Evolutionary conservation across 2,888 invertebrate species (phyloP), one percentile per base, ranked within the genome.

Genomic region (Gonocerus acuteangulatus): DNA sequence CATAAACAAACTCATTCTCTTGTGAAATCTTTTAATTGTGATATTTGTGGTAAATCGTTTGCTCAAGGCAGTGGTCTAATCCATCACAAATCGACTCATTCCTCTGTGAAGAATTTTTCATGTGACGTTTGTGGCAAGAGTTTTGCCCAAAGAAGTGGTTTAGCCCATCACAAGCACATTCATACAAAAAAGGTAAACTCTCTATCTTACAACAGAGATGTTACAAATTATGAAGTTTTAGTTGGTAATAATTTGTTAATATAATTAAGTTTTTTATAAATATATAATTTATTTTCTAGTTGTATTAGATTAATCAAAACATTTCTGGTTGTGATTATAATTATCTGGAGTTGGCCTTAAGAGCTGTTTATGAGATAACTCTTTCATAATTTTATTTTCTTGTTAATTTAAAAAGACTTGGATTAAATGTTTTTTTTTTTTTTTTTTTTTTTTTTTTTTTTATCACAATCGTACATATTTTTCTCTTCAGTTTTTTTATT

Each of bases 1-100:
- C 62, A 62, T 23, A 62, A 62, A 23, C 62, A 62, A 27, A 62
- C 62, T 9, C 62, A 62, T 57, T 62, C 62, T 11, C 44, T 32
- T 19, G 57, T 62, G 7, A 62, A 62, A 27, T 21, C 47, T 2
- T 62, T 62, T 45, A 48, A 27, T 21, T 62, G 62, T 44, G 49
- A 62, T 13, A 57, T 62, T 13, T 62, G 62, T 32, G 62, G 62
- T 15, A 62, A 62, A 42, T 23, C 45, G 16, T 62, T 62, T 27
- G 62, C 62, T 3, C 62, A 62, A 23, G 48, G 62, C 22, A 57
- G 48, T 23, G 62, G 62, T 22, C 22, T 62, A 9, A 62, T 62
- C n/a, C 62, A 62, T 19, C 62, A 62, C 22, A 62, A 62, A 18
- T 57, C 57, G 3, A 62, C 62, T 34, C 62, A 62, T 11, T 62